phyloP scores from a whole-genome alignment of 2,888 invertebrate genomes.

The Myopa tessellatipennis region DNA sequence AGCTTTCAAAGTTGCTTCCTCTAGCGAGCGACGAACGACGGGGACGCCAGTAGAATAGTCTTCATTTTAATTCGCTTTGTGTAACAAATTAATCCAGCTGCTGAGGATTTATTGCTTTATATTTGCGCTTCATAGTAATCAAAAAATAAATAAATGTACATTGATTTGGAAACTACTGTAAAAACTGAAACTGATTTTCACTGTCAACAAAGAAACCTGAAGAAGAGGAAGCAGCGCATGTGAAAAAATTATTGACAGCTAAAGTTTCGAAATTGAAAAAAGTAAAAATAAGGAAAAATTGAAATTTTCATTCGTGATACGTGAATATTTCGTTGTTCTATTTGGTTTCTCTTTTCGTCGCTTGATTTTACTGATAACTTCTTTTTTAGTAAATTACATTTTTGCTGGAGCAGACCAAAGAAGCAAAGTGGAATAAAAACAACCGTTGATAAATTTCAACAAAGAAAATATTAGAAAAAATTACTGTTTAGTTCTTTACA shows the following conservation, averaged over 20 bases:
- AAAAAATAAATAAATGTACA: constrained; percentile 12
- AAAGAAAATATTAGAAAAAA: background rate
- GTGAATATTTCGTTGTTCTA: constrained; percentile 24
- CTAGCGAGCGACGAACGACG: background rate
- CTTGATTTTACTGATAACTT: constrained; percentile 35
- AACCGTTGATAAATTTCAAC: background rate
- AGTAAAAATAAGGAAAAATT: constrained; percentile 16
- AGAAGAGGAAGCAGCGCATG: constrained; percentile 21
- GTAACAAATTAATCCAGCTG: constrained; percentile 1
- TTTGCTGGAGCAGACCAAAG: constrained; percentile 31
- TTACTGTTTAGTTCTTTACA: too few relatives aligned
- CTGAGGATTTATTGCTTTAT: constrained; percentile 14
- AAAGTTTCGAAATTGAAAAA: constrained; percentile 29
- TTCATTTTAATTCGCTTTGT: constrained; percentile 18
- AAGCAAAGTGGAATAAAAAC: background rate
- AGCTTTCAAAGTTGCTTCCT: background rate
- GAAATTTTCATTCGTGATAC: constrained; percentile 26
- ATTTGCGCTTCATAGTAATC: constrained; percentile 10
- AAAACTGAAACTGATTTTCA: background rate
- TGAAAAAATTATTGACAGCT: constrained; percentile 26
- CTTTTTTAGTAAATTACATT: constrained; percentile 4
- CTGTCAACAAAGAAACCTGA: constrained; percentile 14
- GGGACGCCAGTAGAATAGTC: background rate
- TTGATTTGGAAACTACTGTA: background rate
- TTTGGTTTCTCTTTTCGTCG: constrained; percentile 38